These are phyloP conservation scores for Garra rufa DNA, from an alignment of 2,113 vertebrate genomes.

Conservation along the genomic window DNA sequence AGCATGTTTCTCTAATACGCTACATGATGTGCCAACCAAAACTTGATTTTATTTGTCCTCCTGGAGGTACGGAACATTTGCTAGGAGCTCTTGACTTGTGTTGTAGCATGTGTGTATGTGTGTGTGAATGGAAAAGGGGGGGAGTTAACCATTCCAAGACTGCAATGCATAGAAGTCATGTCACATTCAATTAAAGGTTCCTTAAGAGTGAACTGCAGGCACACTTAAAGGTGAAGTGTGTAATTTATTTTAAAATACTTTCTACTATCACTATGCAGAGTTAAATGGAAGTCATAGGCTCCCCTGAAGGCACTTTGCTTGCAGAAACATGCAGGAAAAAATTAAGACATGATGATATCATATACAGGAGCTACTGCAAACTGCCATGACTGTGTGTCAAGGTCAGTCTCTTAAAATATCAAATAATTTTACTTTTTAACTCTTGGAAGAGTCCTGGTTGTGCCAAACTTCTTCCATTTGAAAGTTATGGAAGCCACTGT, in stretches of 20 bases:
- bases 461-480: no score
- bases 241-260: neutral
- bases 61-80: slow-evolving; percentile 44
- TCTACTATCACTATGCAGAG: neutral
- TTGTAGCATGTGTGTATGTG: neutral
- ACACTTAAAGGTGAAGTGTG: neutral
- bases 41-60: slow-evolving; percentile 51
- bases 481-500: no score
- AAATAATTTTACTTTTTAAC: neutral
- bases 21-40: slow-evolving; percentile 49
- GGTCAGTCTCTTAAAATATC: neutral
- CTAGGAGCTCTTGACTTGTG: slow-evolving; percentile 29
- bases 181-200: neutral
- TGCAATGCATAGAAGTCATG: neutral
- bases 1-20: slow-evolving; percentile 30
- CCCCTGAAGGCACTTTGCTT: neutral
- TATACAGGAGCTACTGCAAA: neutral
- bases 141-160: slow-evolving; percentile 17
- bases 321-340: neutral
- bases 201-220: neutral
- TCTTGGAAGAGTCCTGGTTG: no score
- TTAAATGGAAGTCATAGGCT: neutral
- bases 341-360: neutral
- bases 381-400: neutral
- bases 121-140: neutral